phyloP scores from a whole-genome alignment of 2,797 vertebrate genomes.

The Acrossocheilus fasciatus region DNA sequence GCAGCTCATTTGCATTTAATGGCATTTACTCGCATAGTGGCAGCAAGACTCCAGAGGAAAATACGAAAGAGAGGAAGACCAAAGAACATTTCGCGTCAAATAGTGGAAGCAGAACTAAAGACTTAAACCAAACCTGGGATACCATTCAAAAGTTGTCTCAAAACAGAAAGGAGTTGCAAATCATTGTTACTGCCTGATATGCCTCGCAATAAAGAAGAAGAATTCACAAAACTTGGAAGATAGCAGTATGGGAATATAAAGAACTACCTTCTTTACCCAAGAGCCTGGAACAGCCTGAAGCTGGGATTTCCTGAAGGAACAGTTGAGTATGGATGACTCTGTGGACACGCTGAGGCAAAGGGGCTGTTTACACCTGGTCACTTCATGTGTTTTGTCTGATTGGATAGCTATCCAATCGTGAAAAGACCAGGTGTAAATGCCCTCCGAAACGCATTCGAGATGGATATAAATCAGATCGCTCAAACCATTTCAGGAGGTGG shows the following conservation, averaged over 20 bases:
- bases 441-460: too few species aligned
- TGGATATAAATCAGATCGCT: too few species aligned
- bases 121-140: background rate
- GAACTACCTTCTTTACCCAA: background rate
- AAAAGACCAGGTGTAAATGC: too few species aligned
- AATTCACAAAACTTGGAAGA: background rate
- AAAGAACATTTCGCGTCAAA: background rate
- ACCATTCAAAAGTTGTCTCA: background rate
- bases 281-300: background rate
- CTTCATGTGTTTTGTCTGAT: too few species aligned
- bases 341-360: background rate
- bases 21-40: background rate
- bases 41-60: background rate
- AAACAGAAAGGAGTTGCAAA: background rate
- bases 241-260: background rate
- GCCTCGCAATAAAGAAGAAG: background rate
- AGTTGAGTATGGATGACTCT: background rate
- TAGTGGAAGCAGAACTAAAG: background rate
- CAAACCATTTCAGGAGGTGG: too few species aligned
- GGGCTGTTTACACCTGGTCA: too few species aligned
- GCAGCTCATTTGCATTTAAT: background rate
- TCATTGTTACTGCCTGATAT: background rate
- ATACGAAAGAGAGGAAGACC: background rate
- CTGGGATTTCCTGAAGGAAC: background rate
- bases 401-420: too few species aligned